Percentiles rank a stretch among this genome's conserved stretches.
Evolutionary conservation across 2,113 vertebrate species (phyloP).

Genomic region (Scopus umbretta): DNA sequence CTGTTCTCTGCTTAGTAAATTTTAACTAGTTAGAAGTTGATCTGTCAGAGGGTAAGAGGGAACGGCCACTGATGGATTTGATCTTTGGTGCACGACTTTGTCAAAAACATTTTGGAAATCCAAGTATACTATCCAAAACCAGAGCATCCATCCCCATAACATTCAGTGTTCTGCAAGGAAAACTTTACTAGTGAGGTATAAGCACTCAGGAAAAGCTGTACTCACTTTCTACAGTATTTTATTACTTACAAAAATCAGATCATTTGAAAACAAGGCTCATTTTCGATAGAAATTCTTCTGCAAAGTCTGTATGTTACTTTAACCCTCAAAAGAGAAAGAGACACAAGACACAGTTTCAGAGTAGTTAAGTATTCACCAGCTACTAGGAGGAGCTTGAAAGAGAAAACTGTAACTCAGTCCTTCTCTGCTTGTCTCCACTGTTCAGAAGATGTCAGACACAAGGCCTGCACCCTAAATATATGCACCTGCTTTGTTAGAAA

Average conservation of each 20-base stretch:
- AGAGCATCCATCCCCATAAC: background rate
- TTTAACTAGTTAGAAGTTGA: background rate
- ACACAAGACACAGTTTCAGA: background rate
- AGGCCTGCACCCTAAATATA: background rate
- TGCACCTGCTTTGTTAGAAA: background rate
- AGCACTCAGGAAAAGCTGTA: background rate
- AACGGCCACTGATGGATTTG: background rate
- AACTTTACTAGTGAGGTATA: background rate
- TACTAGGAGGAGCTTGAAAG: background rate
- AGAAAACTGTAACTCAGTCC: background rate
- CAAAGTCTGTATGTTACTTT: background rate
- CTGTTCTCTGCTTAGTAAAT: background rate
- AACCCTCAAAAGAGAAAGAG: background rate
- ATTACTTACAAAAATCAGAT: background rate
- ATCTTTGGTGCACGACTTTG: background rate
- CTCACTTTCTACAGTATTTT: background rate
- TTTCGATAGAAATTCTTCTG: background rate
- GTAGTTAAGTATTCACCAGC: background rate
- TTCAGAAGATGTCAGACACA: background rate
- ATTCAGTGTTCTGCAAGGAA: background rate
- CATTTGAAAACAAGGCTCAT: background rate
- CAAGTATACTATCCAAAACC: background rate
- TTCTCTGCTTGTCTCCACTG: background rate
- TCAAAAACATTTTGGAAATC: background rate
- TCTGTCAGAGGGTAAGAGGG: background rate